phyloP scores from a whole-genome alignment of 2,888 invertebrate species.

The Embidobia sp. region DNA sequence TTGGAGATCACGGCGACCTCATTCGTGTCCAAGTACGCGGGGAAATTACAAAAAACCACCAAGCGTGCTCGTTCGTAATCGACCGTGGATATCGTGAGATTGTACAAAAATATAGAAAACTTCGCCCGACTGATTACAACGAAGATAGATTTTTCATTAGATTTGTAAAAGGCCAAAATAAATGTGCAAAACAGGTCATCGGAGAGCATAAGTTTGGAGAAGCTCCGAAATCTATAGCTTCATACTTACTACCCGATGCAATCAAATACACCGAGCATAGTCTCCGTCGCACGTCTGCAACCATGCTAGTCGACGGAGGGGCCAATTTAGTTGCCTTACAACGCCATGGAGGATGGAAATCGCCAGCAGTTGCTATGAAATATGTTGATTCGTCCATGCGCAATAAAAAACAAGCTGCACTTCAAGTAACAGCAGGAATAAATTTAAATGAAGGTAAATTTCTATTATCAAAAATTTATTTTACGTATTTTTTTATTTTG shows the following conservation, averaged over 20 bases:
- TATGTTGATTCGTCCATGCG: slow-evolving; percentile 14
- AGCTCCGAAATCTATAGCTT: neutral
- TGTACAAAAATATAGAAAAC: neutral
- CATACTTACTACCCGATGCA: neutral
- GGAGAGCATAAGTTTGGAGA: neutral
- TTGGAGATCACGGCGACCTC: slow-evolving; percentile 10
- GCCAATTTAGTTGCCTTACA: slow-evolving; percentile 23
- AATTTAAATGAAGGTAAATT: too few species aligned
- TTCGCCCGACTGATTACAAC: neutral
- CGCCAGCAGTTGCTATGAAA: slow-evolving; percentile 10
- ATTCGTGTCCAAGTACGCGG: neutral
- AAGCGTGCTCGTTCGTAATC: neutral
- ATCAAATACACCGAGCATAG: neutral
- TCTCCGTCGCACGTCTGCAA: slow-evolving; percentile 43
- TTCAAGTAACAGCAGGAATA: neutral
- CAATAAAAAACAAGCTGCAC: slow-evolving; percentile 11
- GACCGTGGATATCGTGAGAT: neutral
- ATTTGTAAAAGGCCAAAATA: neutral
- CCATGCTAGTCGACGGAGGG: slow-evolving; percentile 36
- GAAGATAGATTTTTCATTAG: neutral
- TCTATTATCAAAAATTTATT: too few species aligned
- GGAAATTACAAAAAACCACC: slow-evolving; percentile 9
- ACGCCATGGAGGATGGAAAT: slow-evolving; percentile 42
- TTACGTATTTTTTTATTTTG: too few species aligned
- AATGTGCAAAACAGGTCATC: slow-evolving; percentile 1